A percentile compares a stretch with the other conserved stretches of the same genome.
Evolutionary conservation across 2,888 invertebrate species (phyloP).

Genomic region (Torymus auratus): DNA sequence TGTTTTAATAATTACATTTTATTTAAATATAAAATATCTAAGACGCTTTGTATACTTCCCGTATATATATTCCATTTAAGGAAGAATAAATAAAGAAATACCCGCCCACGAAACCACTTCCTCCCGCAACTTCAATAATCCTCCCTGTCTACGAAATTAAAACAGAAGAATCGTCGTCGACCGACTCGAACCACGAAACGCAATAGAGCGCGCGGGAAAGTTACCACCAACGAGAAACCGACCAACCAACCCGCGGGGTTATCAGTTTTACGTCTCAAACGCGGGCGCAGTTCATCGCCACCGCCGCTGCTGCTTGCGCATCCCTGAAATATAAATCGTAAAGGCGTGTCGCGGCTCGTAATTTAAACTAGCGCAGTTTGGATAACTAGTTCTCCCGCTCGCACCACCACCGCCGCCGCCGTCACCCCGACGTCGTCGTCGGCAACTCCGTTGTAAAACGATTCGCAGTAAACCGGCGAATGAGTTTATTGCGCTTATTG

Average conservation of each 20-base stretch:
- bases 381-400: constrained; percentile 73
- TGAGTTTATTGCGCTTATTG: constrained; percentile 77
- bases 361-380: constrained; percentile 76
- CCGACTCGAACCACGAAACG: background rate
- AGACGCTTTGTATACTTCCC: no score
- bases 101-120: background rate
- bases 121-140: constrained; percentile 16
- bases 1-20: no score
- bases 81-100: no score
- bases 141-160: background rate
- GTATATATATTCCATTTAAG: no score
- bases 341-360: constrained; percentile 69
- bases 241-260: constrained; percentile 7
- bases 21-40: no score
- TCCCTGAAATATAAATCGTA: constrained; percentile 71
- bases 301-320: background rate
- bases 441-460: constrained; percentile 74
- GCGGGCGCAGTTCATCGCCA: constrained; percentile 33
- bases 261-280: constrained; percentile 49
- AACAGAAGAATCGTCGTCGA: no score
- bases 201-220: constrained; percentile 21
- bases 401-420: constrained; percentile 45
- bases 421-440: constrained; percentile 61
- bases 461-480: constrained; percentile 75
- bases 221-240: background rate